Percentiles rank a stretch among this genome's conserved stretches.
Conservation (phyloP, 1,140 invertebrate species). For the Zeugodacus cucurbitae region DNA sequence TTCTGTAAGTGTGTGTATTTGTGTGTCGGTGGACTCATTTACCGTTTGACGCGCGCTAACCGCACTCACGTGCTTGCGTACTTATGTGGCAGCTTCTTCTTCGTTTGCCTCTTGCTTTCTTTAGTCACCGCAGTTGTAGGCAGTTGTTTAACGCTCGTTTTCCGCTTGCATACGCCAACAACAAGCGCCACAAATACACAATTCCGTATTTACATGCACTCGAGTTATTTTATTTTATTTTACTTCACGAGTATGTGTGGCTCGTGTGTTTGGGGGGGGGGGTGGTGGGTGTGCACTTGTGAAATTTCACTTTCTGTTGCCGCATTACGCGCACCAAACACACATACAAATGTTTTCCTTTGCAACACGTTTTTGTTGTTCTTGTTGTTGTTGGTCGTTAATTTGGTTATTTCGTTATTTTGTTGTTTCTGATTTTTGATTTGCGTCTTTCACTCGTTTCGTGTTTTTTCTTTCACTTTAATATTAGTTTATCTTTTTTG, state of each 20-base stretch:
- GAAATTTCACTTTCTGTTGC: conserved; percentile 23
- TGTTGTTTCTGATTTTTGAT: neutral
- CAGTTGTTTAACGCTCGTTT: conserved; percentile 32
- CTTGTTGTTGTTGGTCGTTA: neutral
- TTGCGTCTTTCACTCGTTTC: neutral
- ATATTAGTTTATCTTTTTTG: no score
- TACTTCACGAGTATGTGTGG: neutral
- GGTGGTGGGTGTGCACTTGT: neutral
- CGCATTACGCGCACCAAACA: neutral
- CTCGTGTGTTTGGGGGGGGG: neutral
- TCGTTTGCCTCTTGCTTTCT: neutral
- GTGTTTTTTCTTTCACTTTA: neutral
- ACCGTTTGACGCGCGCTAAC: neutral
- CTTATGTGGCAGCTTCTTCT: neutral
- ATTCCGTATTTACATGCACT: neutral
- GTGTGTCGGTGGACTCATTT: neutral
- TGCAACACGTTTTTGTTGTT: neutral
- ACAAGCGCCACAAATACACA: neutral
- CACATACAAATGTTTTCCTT: neutral
- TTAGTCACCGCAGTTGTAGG: neutral
- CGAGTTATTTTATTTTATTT: neutral
- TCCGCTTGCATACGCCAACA: conserved; percentile 29
- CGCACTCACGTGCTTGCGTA: neutral
- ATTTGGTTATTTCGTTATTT: neutral
- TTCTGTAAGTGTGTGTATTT: neutral